Evolutionary conservation across 2,113 vertebrate species (phyloP).

Genomic region (Callithrix jacchus): DNA sequence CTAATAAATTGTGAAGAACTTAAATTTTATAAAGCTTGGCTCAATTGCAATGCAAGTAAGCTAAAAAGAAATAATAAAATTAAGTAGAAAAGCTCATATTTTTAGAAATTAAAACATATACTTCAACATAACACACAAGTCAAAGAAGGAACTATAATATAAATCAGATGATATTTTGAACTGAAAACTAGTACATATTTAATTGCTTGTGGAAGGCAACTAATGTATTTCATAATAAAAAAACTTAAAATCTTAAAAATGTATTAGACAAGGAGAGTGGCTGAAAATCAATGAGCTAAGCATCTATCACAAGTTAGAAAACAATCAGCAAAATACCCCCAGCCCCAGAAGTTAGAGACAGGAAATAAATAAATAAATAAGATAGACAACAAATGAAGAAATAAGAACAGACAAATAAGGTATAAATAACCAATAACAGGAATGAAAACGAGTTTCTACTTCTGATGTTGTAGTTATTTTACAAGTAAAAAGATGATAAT

Average conservation of each 20-base stretch:
- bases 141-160: not conserved
- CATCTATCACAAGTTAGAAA: not conserved
- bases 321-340: not conserved
- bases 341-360: not conserved
- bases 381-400: not conserved
- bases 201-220: not conserved
- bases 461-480: not conserved
- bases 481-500: not conserved
- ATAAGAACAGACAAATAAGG: not conserved
- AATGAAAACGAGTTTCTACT: not conserved
- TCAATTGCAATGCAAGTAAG: not conserved
- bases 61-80: not conserved
- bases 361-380: not conserved
- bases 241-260: not conserved
- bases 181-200: not conserved
- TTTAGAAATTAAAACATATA: not conserved
- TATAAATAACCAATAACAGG: not conserved
- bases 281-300: not conserved
- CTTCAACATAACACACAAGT: not conserved
- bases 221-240: not conserved
- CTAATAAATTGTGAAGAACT: not conserved
- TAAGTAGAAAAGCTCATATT: not conserved
- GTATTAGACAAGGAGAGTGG: not conserved
- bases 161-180: slow-evolving; percentile 6
- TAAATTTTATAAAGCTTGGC: not conserved